phyloP scores from a whole-genome alignment of 1,140 invertebrate genomes.

The Lasioglossum albipes region DNA sequence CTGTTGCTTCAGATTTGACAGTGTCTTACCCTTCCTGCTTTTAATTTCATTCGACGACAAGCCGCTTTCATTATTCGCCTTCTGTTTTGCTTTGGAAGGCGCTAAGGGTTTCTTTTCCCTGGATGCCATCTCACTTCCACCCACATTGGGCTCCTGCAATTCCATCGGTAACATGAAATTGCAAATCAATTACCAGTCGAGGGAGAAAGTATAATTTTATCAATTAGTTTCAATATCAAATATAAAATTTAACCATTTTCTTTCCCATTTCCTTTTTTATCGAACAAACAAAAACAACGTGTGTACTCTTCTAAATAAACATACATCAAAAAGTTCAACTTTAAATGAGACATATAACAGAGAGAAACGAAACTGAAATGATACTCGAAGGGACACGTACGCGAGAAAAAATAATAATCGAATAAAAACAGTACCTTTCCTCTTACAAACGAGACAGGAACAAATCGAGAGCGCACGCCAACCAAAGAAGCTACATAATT shows the following conservation, averaged over 20 bases:
- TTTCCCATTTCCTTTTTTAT: background rate
- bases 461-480: slow-evolving; percentile 25
- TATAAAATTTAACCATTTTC: slow-evolving; percentile 3
- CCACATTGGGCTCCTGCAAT: slow-evolving; percentile 80
- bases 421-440: slow-evolving; percentile 47
- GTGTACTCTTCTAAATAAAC: too few species aligned
- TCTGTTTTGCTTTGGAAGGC: slow-evolving; percentile 79
- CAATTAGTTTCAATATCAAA: background rate
- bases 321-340: too few species aligned
- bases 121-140: slow-evolving; percentile 81
- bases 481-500: slow-evolving; percentile 49
- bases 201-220: background rate
- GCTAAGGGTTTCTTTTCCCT: slow-evolving; percentile 80
- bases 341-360: too few species aligned
- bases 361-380: too few species aligned
- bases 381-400: background rate
- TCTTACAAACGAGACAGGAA: slow-evolving; percentile 46
- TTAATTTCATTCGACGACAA: slow-evolving; percentile 69
- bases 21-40: slow-evolving; percentile 70
- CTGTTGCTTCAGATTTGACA: slow-evolving; percentile 69
- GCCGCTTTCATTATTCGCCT: slow-evolving; percentile 75
- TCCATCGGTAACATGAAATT: slow-evolving; percentile 47
- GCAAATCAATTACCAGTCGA: background rate
- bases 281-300: too few species aligned
- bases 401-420: slow-evolving; percentile 2